Evolutionary conservation across 2,888 invertebrate genomes (phyloP).

Genomic region (Belgica antarctica): DNA sequence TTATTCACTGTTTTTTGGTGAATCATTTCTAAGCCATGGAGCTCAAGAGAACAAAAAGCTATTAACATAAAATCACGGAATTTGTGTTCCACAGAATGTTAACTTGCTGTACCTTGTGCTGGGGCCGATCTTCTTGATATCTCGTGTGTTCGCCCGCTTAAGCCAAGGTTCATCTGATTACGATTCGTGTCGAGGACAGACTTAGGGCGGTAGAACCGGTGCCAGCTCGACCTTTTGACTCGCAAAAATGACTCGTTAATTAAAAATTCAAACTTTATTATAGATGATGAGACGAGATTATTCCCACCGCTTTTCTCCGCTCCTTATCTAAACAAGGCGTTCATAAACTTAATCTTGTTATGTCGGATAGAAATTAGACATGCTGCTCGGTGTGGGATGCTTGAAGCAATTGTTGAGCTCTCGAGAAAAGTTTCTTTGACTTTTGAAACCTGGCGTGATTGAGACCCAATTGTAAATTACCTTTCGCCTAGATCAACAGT

Average conservation of each 20-base stretch:
- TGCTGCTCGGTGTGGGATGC: neutral
- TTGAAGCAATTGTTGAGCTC: neutral
- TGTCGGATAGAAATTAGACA: conserved; percentile 3
- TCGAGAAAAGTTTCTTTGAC: too few species aligned
- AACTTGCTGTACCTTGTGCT: neutral
- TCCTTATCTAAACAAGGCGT: neutral
- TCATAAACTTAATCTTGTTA: neutral
- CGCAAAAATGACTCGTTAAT: too few species aligned
- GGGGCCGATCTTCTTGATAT: conserved; percentile 1
- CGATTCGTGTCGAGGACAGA: conserved; percentile 26
- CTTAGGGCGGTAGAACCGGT: too few species aligned
- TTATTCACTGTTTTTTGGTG: conserved; percentile 2
- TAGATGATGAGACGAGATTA: neutral
- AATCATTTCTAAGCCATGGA: neutral
- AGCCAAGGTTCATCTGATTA: conserved; percentile 13
- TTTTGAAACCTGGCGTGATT: conserved; percentile 8
- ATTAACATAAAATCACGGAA: conserved; percentile 24
- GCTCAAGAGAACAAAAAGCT: neutral
- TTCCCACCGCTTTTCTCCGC: too few species aligned
- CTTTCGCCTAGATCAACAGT: too few species aligned
- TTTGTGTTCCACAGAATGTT: neutral
- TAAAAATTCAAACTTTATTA: neutral
- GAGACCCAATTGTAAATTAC: neutral
- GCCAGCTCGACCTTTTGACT: too few species aligned
- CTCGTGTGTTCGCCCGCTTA: neutral